A percentile compares a stretch with the other conserved stretches of the same genome.
These are phyloP conservation scores for Drosophila paranaensis DNA, from an alignment of 2,888 invertebrate species.

Conservation along the genomic window DNA sequence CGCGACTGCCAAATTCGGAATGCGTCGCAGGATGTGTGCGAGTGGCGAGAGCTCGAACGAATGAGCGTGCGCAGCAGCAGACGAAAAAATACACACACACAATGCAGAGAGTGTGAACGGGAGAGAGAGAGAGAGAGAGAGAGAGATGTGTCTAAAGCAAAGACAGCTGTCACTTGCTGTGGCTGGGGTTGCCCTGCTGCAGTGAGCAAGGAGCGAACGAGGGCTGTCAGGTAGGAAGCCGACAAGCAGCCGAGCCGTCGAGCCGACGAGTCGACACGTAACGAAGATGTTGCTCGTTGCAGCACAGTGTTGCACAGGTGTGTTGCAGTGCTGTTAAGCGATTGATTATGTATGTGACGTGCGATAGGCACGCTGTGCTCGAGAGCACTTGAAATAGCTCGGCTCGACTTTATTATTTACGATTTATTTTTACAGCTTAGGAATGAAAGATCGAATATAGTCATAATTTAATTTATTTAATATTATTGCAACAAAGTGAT, in stretches of 20 bases:
- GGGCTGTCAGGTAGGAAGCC: slow-evolving; percentile 40
- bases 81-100: slow-evolving; percentile 23
- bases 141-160: slow-evolving; percentile 14
- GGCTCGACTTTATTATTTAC: background rate
- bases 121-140: slow-evolving; percentile 4
- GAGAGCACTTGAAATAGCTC: slow-evolving; percentile 23
- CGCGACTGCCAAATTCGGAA: slow-evolving; percentile 46
- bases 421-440: too few species aligned
- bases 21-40: slow-evolving; percentile 58
- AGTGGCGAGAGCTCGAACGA: slow-evolving; percentile 31
- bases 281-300: background rate
- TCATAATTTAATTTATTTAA: too few species aligned
- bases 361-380: background rate
- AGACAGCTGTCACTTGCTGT: slow-evolving; percentile 50
- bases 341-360: slow-evolving; percentile 1
- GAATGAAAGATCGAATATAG: too few species aligned
- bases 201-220: slow-evolving; percentile 1
- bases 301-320: slow-evolving; percentile 48
- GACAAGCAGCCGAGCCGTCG: background rate
- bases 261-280: too few species aligned
- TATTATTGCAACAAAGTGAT: too few species aligned
- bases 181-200: slow-evolving; percentile 45
- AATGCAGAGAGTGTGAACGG: slow-evolving; percentile 2
- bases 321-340: slow-evolving; percentile 44
- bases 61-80: slow-evolving; percentile 66